Base-by-base conservation (phyloP, 2,888 invertebrate species). In the Platycheirus albimanus region DNA sequence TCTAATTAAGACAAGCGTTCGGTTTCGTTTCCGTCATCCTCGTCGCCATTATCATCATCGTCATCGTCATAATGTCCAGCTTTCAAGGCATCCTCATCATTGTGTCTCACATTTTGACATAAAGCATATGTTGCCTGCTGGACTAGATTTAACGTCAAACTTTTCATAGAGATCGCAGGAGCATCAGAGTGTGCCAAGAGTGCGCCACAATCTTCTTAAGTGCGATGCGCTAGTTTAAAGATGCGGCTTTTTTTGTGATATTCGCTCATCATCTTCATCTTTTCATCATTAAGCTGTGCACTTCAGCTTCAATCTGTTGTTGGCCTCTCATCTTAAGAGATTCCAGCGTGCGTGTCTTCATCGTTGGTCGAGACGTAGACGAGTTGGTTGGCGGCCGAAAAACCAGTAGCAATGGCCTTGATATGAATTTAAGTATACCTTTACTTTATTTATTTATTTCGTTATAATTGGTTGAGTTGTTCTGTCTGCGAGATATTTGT, bases 401-500 rank as follows among this genome's bases (percentile, higher is more conserved):
- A 76, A 76, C 80, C 80, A 71, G 52, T 81, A 76, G 80, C 64
- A 71, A 81, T 81, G 80, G 80, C 80, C 80, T 81, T 81, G 76
- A 81, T 81, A 70, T 64, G 33, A 66, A 43, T 49, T 56, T 36
- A 41, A 81, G 71, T 76, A n/a, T n/a, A 56, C 69, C 36, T 33
- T 28, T 15, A 2, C 17, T 17, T 1, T 3, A n/a, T 47, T 36
- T 24, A 15, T 41, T 15, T 58, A 24, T 41, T 41, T 58, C 41
- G 11, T 58, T 58, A 24, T 58, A 58, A 58, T 58, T 58, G 58
- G 58, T 41, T 58, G 15, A 58, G 58, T 41, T 58, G 58, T 58
- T 58, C 41, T 58, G 58, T 41, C 58, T 41, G 58, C 24, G 28
- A 51, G 3, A 11, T 36, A 41, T 64, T 67, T 61, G 72, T 79